Evolutionary conservation across 2,797 vertebrate genomes (phyloP).

Genomic region (Syndactyla subalaris): DNA sequence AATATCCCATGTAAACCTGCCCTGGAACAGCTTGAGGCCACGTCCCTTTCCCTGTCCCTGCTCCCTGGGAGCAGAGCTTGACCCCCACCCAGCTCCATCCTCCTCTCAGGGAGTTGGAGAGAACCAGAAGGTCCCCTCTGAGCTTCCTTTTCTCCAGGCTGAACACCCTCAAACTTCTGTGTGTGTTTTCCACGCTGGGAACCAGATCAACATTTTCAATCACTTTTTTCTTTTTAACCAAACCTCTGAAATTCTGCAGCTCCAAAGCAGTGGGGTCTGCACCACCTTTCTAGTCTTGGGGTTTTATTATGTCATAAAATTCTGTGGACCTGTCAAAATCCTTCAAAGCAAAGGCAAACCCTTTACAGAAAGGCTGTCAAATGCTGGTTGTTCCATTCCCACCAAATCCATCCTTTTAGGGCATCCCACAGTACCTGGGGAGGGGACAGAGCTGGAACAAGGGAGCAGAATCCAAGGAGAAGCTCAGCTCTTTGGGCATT

Average conservation of each 20-base stretch:
- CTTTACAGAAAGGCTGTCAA: not conserved
- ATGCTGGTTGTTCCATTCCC: not conserved
- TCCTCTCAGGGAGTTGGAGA: not conserved
- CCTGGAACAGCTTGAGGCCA: not conserved
- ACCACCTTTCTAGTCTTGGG: not conserved
- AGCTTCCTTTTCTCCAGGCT: not conserved
- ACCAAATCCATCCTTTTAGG: not conserved
- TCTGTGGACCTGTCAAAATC: too few relatives aligned
- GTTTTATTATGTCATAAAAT: not conserved
- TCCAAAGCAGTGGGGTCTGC: not conserved
- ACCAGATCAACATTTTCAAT: not conserved
- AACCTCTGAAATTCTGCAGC: not conserved
- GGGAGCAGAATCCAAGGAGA: not conserved
- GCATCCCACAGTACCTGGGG: not conserved
- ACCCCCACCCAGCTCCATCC: fast-evolving
- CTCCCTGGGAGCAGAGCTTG: not conserved
- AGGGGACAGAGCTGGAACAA: not conserved
- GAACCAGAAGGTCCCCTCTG: not conserved
- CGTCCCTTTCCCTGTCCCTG: not conserved
- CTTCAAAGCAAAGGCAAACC: too few relatives aligned
- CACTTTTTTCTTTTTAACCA: not conserved
- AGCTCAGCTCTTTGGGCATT: not conserved
- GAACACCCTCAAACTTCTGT: not conserved
- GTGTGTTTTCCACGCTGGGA: not conserved
- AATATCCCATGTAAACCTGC: not conserved